These are phyloP conservation scores for Drymonia ruficornis DNA, from an alignment of 2,888 invertebrate genomes.

Conservation along the genomic window DNA sequence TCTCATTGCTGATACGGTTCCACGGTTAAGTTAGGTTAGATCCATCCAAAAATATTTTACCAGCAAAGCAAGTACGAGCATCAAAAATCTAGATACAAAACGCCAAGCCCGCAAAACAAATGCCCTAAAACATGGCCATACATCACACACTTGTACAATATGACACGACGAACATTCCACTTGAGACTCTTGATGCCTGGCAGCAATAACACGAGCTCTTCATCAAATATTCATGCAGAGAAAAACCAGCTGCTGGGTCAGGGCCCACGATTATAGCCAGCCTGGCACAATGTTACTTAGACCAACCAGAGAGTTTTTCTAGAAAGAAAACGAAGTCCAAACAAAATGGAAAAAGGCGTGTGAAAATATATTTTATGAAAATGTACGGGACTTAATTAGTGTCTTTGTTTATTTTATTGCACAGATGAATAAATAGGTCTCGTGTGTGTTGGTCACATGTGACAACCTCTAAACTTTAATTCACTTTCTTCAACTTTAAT, in stretches of 20 bases:
- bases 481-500: too few species aligned
- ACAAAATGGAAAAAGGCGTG: too few species aligned
- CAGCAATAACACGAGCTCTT: slow-evolving; percentile 31
- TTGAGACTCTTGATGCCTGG: not conserved
- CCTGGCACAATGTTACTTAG: slow-evolving; percentile 6
- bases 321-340: not conserved
- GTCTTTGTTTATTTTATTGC: too few species aligned
- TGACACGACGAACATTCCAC: not conserved
- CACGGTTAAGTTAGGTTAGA: too few species aligned
- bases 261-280: slow-evolving; percentile 23
- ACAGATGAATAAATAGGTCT: too few species aligned
- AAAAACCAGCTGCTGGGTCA: slow-evolving; percentile 41
- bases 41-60: too few species aligned
- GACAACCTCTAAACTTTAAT: too few species aligned
- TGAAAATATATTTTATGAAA: too few species aligned
- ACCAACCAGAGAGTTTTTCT: too few species aligned
- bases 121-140: not conserved
- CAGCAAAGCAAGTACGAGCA: not conserved
- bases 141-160: slow-evolving; percentile 3
- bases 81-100: not conserved
- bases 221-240: slow-evolving; percentile 49
- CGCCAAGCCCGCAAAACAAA: not conserved
- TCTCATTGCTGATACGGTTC: too few species aligned
- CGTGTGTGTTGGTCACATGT: too few species aligned
- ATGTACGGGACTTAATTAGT: too few species aligned